phyloP scores from a whole-genome alignment of 2,888 invertebrate genomes.

The Apodemia duryi region DNA sequence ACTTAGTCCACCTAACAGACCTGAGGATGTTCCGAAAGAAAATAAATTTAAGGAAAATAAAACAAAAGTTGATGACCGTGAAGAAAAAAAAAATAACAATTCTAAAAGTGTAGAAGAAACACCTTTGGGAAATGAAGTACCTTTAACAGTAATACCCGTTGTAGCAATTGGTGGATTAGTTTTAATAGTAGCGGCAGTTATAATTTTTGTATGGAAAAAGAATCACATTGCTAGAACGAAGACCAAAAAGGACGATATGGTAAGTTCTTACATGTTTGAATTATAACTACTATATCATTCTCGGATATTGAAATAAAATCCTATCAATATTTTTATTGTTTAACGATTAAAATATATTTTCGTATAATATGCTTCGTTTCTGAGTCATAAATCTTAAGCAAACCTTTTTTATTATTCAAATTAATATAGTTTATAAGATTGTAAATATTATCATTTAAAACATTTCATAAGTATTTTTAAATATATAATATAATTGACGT shows the following conservation, averaged over 20 bases:
- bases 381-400: no score
- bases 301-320: no score
- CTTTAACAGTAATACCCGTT: conserved; percentile 83
- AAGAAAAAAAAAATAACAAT: conserved; percentile 45
- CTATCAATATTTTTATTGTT: no score
- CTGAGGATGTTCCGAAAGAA: conserved; percentile 34
- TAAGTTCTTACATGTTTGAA: conserved; percentile 44
- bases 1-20: conserved; percentile 35
- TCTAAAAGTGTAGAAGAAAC: conserved; percentile 54
- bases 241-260: conserved; percentile 86
- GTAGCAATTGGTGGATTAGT: conserved; percentile 85
- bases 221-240: conserved; percentile 83
- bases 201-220: conserved; percentile 85
- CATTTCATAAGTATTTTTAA: no score
- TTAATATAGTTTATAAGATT: no score
- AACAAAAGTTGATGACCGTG: conserved; percentile 36
- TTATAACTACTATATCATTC: no score
- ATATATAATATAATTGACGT: no score
- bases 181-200: conserved; percentile 82
- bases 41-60: conserved; percentile 47
- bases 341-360: no score
- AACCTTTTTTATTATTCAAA: no score
- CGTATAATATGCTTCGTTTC: no score
- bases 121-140: conserved; percentile 66
- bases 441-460: no score